Percentiles rank a stretch among this genome's conserved stretches.
These are phyloP conservation scores for Meles meles DNA, from an alignment of 2,113 vertebrate species.

Conservation along the genomic window DNA sequence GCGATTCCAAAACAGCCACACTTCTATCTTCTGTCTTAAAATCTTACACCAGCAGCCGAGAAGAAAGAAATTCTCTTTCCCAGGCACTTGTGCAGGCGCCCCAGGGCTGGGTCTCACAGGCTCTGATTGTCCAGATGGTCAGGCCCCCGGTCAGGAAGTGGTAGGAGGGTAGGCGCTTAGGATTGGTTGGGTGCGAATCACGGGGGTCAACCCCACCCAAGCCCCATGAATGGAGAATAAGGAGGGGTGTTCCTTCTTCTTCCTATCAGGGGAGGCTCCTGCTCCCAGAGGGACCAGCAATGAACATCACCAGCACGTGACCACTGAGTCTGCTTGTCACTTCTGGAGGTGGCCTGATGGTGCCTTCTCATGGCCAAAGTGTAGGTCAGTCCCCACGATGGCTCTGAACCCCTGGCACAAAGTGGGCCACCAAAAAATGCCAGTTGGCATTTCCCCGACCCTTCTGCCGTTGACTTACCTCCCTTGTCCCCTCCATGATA, in stretches of 20 bases:
- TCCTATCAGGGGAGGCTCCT: not conserved
- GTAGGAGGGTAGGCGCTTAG: not conserved
- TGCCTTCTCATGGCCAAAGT: not conserved
- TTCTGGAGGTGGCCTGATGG: not conserved
- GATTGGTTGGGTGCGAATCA: not conserved
- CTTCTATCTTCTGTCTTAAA: not conserved
- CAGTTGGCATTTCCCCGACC: not conserved
- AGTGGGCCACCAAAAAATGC: not conserved
- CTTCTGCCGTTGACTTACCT: not conserved
- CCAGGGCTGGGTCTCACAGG: not conserved
- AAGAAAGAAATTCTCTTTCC: not conserved
- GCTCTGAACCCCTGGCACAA: not conserved
- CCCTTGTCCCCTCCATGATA: not conserved
- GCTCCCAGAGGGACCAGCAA: not conserved
- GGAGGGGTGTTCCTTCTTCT: not conserved
- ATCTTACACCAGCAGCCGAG: not conserved
- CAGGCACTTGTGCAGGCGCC: not conserved
- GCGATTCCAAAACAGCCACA: not conserved
- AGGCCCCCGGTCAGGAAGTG: too few relatives aligned
- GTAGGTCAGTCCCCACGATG: accelerated
- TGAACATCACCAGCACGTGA: too few relatives aligned
- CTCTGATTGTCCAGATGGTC: too few relatives aligned
- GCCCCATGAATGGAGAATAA: not conserved
- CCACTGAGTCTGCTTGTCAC: not conserved
- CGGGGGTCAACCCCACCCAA: not conserved